These are phyloP conservation scores for Nemoura dubitans DNA, from an alignment of 2,888 invertebrate species.

Conservation along the genomic window DNA sequence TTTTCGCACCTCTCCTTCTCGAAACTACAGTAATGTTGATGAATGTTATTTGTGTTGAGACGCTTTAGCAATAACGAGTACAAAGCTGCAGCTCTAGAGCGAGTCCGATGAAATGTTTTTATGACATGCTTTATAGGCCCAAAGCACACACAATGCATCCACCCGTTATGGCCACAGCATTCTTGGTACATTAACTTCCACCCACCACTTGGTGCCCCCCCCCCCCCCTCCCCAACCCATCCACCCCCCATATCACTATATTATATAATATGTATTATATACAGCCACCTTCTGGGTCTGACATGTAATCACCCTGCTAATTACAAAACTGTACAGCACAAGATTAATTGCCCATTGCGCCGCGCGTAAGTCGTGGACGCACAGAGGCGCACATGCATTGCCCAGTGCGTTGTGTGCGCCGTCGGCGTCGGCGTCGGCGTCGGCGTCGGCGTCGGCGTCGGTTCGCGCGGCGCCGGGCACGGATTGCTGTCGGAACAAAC, in stretches of 20 bases:
- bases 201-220: constrained; percentile 32
- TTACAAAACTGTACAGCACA: constrained; percentile 47
- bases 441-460: not conserved
- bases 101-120: constrained; percentile 30
- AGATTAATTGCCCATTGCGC: constrained; percentile 47
- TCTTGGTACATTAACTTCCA: constrained; percentile 48
- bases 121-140: constrained; percentile 27
- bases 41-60: not conserved
- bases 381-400: not conserved
- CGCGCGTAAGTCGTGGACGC: constrained; percentile 28
- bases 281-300: constrained; percentile 47
- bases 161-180: constrained; percentile 43
- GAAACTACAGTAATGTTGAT: not conserved
- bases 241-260: constrained; percentile 8
- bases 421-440: not conserved
- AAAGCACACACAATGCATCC: constrained; percentile 30
- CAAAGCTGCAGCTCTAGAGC: not conserved
- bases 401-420: not conserved
- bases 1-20: not conserved
- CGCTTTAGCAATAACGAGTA: not conserved
- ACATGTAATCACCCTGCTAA: constrained; percentile 49
- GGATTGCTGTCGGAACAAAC: not conserved
- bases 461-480: not conserved
- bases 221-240: not conserved
- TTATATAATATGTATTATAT: constrained; percentile 43